Base-by-base conservation (phyloP, 2,888 invertebrate species). In the Cecidostiba fungosa region DNA sequence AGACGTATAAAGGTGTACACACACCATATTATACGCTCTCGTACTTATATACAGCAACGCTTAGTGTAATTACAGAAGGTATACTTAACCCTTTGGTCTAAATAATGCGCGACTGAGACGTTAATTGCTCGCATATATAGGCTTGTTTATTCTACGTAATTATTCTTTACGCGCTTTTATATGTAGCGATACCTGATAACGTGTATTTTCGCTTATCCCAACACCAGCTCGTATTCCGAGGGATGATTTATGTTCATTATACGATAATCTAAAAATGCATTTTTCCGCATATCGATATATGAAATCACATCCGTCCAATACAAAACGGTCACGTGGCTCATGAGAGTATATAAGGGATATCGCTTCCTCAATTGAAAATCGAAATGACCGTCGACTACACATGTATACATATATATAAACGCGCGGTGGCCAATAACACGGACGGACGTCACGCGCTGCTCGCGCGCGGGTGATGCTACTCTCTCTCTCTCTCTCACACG, bases 381-480 rank as follows among this genome's bases (percentile, higher is more conserved):
- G 82, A 54, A 85, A 79, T 79, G 85, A 86, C 86, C 86, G 86
- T 84, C 79, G 82, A 85, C 76, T 82, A 87, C 81, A 83, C 73
- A 84, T 78, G 32, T 50, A 32, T 14, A 87, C 88, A 82, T 85
- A 77, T 85, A n/a, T n/a, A n/a, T n/a, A n/a, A n/a, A 80, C 36
- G 85, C 85, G 83, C 66, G 47, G 8, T 23, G n/a, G n/a, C n/a
- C 54, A 23, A 23, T 59, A 59, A 59, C 54, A 59, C n/a, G 87
- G 85, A 87, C 84, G 88, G 88, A 88, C 90, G 85, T 87, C 73
- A 86, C 81, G 82, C 74, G 81, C 84, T n/a, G n/a, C n/a, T n/a
- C n/a, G 72, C 66, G 26, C 59, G 74, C 81, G 80, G 77, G 70
- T 54, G 54, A 59, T 59, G 54, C 54, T 43, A 8, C 39, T 39